Conservation (phyloP, 2,888 invertebrate genomes). For the Scotopteryx bipunctaria region DNA sequence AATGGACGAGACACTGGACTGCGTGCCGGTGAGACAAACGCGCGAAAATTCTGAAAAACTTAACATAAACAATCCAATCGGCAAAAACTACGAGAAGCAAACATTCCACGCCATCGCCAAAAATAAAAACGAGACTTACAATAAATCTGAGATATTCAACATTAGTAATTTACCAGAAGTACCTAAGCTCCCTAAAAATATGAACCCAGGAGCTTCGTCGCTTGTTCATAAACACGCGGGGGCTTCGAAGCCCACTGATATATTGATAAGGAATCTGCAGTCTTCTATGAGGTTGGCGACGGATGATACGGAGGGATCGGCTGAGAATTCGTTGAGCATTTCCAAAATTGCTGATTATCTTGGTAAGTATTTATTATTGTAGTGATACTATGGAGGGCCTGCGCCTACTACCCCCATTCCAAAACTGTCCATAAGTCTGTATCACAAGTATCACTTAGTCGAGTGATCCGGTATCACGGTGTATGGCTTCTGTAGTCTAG, state of each 20-base stretch:
- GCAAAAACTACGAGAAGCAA: constrained; percentile 37
- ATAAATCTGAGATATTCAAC: constrained; percentile 6
- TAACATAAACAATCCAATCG: constrained; percentile 38
- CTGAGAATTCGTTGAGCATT: constrained; percentile 68
- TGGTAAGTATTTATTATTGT: constrained; percentile 37
- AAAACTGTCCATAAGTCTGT: no score
- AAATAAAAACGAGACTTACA: constrained; percentile 20
- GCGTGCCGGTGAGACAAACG: constrained; percentile 69
- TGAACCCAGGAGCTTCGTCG: constrained; percentile 34
- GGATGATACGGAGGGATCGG: constrained; percentile 52
- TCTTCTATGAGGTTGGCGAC: constrained; percentile 49
- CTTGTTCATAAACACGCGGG: constrained; percentile 14
- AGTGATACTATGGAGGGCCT: no score
- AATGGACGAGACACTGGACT: constrained; percentile 63
- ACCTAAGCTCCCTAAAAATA: constrained; percentile 30
- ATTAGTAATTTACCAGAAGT: constrained; percentile 9
- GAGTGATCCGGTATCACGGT: no score
- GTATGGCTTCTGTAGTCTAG: no score
- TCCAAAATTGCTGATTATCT: constrained; percentile 73
- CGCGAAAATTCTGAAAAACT: constrained; percentile 42
- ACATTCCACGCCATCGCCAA: constrained; percentile 19
- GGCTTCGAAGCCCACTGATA: constrained; percentile 51
- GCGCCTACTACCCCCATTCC: no score
- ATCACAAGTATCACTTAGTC: no score
- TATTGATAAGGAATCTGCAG: constrained; percentile 57